Base-by-base conservation (phyloP, 2,797 vertebrate genomes). In the Trematomus bernacchii region DNA sequence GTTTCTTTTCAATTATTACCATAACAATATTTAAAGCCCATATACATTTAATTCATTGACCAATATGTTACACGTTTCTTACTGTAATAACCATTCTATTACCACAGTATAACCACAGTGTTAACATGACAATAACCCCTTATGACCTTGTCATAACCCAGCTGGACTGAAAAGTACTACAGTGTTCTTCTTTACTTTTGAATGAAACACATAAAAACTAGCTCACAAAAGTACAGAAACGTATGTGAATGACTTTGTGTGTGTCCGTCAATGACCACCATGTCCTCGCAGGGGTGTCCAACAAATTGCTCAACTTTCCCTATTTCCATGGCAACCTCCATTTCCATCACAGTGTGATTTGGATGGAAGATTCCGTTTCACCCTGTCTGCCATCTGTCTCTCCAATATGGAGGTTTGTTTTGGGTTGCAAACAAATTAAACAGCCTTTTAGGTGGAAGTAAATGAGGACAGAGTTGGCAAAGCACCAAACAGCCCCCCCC, bases 251-350 rank as follows among this genome's bases (percentile, higher is more conserved):
- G 55, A 83, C 66, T 87, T 77, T 68, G 48, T 21, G 18, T 50
- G 43, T 72, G n/a, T 76, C 58, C 10, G 30, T 63, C 62, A 65
- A 78, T 51, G 68, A 88, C 83, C 73, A 42, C 51, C 0, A 2
- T 2, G 44, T 71, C 65, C 58, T 64, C 75, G 61, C 73, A 23
- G 30, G 71, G 67, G 27, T 79, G 21, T 80, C 66, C 46, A 62
- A 60, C 64, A 87, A 81, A 85, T 80, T 68, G 79, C 76, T 84
- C 63, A 40, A 77, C 55, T 76, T 27, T 77, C 67, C 85, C 58
- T 59, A 93, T 94, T 93, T 86, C 92, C 91, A 93, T 95, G 91
- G 92, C 91, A 93, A 94, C 93, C 75, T 80, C 53, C 11, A 66
- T 78, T 86, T 87, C 81, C 70, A 86, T 83, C 86, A 77, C 83